phyloP scores from a whole-genome alignment of 2,797 vertebrate species.

The Coregonus suidteri region DNA sequence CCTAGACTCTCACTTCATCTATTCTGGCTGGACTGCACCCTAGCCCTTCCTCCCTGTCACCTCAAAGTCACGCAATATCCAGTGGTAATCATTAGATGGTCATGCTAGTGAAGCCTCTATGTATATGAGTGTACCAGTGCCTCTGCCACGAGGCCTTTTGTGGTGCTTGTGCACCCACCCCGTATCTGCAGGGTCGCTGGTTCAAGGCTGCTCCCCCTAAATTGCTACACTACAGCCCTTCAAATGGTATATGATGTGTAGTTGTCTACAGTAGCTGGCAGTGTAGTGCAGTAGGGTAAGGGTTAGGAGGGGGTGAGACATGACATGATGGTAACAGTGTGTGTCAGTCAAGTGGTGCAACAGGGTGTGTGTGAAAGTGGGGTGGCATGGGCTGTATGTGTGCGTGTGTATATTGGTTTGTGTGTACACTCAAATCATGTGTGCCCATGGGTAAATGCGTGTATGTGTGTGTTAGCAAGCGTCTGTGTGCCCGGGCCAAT shows the following conservation, averaged over 20 bases:
- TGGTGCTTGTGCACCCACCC: no score
- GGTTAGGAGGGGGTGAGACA: constrained; percentile 44
- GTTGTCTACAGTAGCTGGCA: constrained; percentile 20
- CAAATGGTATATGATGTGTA: not conserved
- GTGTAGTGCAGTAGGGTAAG: not conserved
- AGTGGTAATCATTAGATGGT: no score
- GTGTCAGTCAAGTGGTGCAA: constrained; percentile 56
- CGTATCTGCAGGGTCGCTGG: no score
- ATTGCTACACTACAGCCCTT: not conserved
- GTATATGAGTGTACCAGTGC: no score
- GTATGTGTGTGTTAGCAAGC: not conserved
- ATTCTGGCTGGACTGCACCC: constrained; percentile 21
- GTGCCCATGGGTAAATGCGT: constrained; percentile 9
- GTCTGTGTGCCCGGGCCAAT: constrained; percentile 20
- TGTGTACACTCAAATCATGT: constrained; percentile 40
- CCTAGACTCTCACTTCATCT: constrained; percentile 62
- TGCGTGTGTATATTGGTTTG: constrained; percentile 29
- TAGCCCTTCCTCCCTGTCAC: not conserved
- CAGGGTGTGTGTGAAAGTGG: constrained; percentile 50
- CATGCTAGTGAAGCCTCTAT: no score
- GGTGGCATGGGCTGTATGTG: constrained; percentile 34
- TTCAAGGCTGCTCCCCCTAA: no score
- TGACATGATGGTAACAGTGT: constrained; percentile 50
- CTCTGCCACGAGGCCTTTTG: no score
- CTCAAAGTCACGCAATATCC: not conserved